phyloP scores from a whole-genome alignment of 2,797 vertebrate genomes.

The Pantherophis alleghaniensis region DNA sequence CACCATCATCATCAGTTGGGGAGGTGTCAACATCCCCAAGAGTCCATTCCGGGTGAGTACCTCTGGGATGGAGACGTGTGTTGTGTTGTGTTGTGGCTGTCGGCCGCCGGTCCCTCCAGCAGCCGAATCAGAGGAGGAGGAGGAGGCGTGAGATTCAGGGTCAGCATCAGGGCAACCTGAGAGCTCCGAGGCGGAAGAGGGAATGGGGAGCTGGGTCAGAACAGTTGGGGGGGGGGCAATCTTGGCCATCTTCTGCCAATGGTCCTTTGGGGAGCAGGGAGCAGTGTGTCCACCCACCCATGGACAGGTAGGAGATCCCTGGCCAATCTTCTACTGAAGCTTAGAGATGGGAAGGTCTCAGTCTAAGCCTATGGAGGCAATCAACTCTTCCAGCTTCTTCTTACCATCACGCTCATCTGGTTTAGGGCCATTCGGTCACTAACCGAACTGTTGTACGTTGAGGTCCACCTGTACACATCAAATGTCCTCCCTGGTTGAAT shows the following conservation, averaged over 20 bases:
- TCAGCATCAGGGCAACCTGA: too few relatives aligned
- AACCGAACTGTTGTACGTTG: background rate
- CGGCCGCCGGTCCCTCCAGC: too few relatives aligned
- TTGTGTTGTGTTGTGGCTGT: too few relatives aligned
- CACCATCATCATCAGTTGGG: constrained; percentile 94
- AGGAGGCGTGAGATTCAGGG: too few relatives aligned
- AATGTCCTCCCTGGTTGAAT: background rate
- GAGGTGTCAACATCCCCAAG: constrained; percentile 88
- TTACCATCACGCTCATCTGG: background rate
- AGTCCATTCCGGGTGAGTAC: constrained; percentile 90
- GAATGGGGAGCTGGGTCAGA: too few relatives aligned
- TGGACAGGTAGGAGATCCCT: background rate
- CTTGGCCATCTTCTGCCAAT: background rate
- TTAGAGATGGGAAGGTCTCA: background rate
- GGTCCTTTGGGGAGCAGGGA: background rate
- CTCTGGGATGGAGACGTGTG: accelerated
- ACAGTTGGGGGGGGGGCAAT: too few relatives aligned
- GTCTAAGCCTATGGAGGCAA: background rate
- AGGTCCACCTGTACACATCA: background rate
- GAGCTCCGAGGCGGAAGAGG: too few relatives aligned
- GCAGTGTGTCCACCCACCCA: too few relatives aligned
- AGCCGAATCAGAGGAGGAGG: too few relatives aligned
- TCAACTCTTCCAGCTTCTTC: background rate
- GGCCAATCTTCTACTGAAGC: background rate
- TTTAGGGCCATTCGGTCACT: background rate